Evolutionary conservation across 2,113 vertebrate species (phyloP).

Genomic region (Toxotes jaculatrix): DNA sequence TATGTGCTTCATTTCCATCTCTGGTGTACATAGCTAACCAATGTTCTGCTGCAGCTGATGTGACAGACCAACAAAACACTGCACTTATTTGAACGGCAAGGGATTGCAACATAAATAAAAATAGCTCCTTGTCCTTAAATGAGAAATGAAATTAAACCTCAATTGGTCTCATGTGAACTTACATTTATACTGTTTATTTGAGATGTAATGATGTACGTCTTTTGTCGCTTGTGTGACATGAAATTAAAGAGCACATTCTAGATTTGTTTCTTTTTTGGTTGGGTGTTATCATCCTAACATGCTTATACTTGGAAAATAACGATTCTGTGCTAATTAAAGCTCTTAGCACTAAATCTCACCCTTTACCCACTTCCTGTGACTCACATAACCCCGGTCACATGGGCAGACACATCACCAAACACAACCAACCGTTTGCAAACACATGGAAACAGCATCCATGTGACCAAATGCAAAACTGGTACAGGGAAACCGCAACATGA

Average conservation of each 20-base stretch:
- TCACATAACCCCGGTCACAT: conserved; percentile 45
- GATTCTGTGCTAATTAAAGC: conserved; percentile 30
- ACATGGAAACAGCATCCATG: conserved; percentile 11
- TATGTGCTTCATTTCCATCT: conserved; percentile 60
- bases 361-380: conserved; percentile 72
- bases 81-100: conserved; percentile 23
- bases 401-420: neutral
- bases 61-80: conserved; percentile 31
- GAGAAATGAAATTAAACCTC: conserved; percentile 21
- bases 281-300: conserved; percentile 5
- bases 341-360: conserved; percentile 48
- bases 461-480: neutral
- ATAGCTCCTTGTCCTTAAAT: neutral
- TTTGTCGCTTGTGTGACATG: neutral
- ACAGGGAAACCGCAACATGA: conserved; percentile 77
- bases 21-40: conserved; percentile 16
- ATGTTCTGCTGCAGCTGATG: conserved; percentile 36
- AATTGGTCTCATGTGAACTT: conserved; percentile 22
- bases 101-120: conserved; percentile 29
- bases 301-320: conserved; percentile 13
- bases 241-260: conserved; percentile 13
- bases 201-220: conserved; percentile 6
- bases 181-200: conserved; percentile 1
- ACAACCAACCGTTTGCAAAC: conserved; percentile 6
- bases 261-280: conserved; percentile 37